Conservation (phyloP, 2,888 invertebrate genomes). For the Zaprionus lineosus region DNA sequence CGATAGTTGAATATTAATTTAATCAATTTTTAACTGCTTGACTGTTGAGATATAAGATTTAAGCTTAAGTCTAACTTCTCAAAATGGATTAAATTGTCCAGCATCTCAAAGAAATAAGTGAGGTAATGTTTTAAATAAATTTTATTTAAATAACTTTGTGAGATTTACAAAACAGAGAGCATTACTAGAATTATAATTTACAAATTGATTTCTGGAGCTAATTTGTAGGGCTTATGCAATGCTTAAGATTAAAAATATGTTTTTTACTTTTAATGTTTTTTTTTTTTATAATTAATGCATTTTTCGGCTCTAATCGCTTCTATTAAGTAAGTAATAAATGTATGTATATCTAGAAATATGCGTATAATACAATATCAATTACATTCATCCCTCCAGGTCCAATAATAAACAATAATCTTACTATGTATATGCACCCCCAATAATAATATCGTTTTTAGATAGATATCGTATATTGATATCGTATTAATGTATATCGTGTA, state of each 20-base stretch:
- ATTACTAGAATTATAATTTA: constrained; percentile 67
- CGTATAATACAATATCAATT: constrained; percentile 52
- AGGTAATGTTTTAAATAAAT: constrained; percentile 75
- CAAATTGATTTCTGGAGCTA: constrained; percentile 65
- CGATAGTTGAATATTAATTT: too few species aligned
- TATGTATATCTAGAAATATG: constrained; percentile 55
- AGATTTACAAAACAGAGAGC: constrained; percentile 76
- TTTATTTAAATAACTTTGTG: constrained; percentile 76
- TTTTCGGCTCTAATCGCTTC: too few species aligned
- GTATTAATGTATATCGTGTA: constrained; percentile 11
- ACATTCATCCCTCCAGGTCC: constrained; percentile 65
- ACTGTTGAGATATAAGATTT: too few species aligned
- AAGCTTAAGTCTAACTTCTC: too few species aligned
- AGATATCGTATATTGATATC: constrained; percentile 11
- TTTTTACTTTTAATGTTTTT: too few species aligned
- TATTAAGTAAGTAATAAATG: constrained; percentile 30
- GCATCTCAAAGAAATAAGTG: constrained; percentile 24
- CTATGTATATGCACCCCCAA: constrained; percentile 43
- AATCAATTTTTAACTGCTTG: too few species aligned
- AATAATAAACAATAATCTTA: constrained; percentile 73
- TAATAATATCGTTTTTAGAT: constrained; percentile 33
- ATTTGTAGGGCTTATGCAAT: constrained; percentile 55
- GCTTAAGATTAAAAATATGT: constrained; percentile 41
- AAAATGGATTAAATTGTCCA: too few species aligned
- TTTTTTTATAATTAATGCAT: constrained; percentile 34